These are phyloP conservation scores for Hydropotes inermis DNA, from an alignment of 2,113 vertebrate genomes.

Conservation along the genomic window DNA sequence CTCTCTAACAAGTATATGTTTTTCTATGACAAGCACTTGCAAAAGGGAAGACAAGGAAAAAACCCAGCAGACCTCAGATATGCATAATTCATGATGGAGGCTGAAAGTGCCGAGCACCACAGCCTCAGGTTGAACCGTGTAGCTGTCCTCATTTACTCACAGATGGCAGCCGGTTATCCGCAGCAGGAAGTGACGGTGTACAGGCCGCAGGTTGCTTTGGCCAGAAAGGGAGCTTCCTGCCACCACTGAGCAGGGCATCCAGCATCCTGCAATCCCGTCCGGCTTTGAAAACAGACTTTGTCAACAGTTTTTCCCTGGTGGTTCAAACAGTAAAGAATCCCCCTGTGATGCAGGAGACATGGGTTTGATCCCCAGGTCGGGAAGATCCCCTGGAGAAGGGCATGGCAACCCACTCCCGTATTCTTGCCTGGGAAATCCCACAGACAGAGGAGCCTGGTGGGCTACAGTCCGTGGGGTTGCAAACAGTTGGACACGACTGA, in stretches of 20 bases:
- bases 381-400: neutral
- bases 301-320: neutral
- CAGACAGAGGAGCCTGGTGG: neutral
- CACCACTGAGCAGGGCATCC: accelerated
- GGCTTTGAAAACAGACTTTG: neutral
- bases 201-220: neutral
- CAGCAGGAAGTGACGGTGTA: accelerated
- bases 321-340: neutral
- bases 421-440: neutral
- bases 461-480: neutral
- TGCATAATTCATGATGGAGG: neutral
- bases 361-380: neutral
- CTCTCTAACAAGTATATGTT: neutral
- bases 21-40: neutral
- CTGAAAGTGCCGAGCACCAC: accelerated
- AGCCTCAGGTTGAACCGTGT: accelerated
- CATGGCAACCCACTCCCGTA: neutral
- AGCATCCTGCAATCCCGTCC: neutral
- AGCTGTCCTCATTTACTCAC: accelerated
- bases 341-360: neutral
- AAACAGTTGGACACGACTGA: neutral
- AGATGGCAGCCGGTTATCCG: neutral
- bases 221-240: neutral
- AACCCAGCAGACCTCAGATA: neutral
- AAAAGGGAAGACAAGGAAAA: neutral